phyloP scores from a whole-genome alignment of 2,888 invertebrate genomes.

The Ochropleura plecta region DNA sequence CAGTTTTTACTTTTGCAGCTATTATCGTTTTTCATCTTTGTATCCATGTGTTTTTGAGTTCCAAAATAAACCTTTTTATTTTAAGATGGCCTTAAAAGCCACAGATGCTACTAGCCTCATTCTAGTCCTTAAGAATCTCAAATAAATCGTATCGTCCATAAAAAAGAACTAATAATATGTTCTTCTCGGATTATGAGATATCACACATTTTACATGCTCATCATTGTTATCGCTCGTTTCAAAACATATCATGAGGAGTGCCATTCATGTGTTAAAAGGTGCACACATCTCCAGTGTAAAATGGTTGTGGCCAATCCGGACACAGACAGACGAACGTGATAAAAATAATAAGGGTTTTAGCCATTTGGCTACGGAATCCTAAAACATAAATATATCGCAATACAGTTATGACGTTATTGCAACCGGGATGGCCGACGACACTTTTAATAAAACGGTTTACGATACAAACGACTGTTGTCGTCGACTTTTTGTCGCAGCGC shows the following conservation, averaged over 20 bases:
- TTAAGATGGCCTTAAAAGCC: too few species aligned
- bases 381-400: slow-evolving; percentile 42
- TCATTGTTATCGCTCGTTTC: neutral
- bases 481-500: slow-evolving; percentile 57
- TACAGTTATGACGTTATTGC: slow-evolving; percentile 61
- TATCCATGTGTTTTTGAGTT: too few species aligned
- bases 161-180: too few species aligned
- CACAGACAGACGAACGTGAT: neutral
- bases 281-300: neutral
- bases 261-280: neutral
- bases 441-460: slow-evolving; percentile 78
- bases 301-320: neutral
- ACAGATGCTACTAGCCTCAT: too few species aligned
- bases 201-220: neutral
- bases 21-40: too few species aligned
- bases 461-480: slow-evolving; percentile 69
- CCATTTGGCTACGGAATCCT: neutral
- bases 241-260: neutral
- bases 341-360: neutral
- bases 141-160: too few species aligned
- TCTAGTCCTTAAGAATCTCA: too few species aligned
- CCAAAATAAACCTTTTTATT: too few species aligned
- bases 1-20: too few species aligned
- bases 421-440: slow-evolving; percentile 64
- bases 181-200: too few species aligned